Base-by-base conservation (phyloP, 2,888 invertebrate species). In the Chrysina gloriosa region DNA sequence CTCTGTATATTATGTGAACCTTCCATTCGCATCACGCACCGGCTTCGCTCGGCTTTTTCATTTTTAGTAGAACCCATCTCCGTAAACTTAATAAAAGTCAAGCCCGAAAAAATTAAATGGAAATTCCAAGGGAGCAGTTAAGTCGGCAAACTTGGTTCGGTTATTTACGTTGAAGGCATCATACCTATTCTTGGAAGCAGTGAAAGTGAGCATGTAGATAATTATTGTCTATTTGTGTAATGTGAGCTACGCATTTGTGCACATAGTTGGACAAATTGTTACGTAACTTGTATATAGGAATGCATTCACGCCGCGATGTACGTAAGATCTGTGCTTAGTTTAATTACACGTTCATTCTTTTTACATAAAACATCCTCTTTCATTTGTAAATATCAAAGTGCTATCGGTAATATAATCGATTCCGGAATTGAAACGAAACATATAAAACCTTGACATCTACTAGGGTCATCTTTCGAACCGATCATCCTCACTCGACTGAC, bases 121-220 rank as follows among this genome's bases (percentile, higher is more conserved):
- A 31, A 19, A 31, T 31, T 5, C 31, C 52, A 21, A 47, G n/a
- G n/a, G n/a, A 39, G 5, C 5, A 39, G 2, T 9, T 3, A 48
- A 21, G 5, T 25, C 23, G n/a, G 23, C 11, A 11, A 3, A 25
- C 23, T n/a, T 48, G 31, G 9, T 52, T 19, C 19, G 19, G 14
- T 9, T 14, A 52, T 52, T 52, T 31, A 21, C 16, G 16, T 31
- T 27, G 19, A 31, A 31, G 34, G n/a, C 31, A 9, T 47, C 47
- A 52, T 52, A 31, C 16, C 19, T 52, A 52, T 52, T 52, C 52
- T 52, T 52, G 19, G 52, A 52, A 52, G 52, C 29, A 16, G 52
- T 52, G 52, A 52, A 52, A 52, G 52, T 52, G 31, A 52, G 34
- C 21, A 52, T 31, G n/a, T 39, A 39, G 11, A 25, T 23, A 27